phyloP scores from a whole-genome alignment of 2,797 vertebrate species.

The Xenopus petersii region DNA sequence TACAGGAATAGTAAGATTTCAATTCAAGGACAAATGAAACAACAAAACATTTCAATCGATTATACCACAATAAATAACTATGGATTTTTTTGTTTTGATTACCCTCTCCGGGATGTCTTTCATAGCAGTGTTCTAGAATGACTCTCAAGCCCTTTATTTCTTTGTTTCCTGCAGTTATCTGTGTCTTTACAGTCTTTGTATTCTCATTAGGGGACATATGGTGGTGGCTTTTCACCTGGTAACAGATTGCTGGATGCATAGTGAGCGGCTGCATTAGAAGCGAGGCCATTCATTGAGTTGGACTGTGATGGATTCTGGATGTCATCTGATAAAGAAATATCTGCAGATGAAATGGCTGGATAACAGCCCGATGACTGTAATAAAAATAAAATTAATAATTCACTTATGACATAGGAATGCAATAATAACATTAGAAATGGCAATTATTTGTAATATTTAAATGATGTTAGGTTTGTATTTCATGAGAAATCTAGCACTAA shows the following conservation, averaged over 20 bases:
- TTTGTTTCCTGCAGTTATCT: slow-evolving; percentile 21
- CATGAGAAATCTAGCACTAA: no score
- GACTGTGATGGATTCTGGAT: slow-evolving; percentile 69
- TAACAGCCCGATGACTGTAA: slow-evolving; percentile 74
- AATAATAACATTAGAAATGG: no score
- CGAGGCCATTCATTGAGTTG: slow-evolving; percentile 68
- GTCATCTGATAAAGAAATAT: slow-evolving; percentile 66
- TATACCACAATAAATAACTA: not conserved
- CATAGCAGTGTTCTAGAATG: not conserved
- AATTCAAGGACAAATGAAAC: not conserved
- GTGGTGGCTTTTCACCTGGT: slow-evolving; percentile 88
- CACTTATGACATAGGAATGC: not conserved
- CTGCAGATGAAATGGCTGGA: slow-evolving; percentile 66
- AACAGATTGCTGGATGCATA: slow-evolving; percentile 69
- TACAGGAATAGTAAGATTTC: no score
- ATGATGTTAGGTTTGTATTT: no score
- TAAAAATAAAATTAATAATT: slow-evolving; percentile 7
- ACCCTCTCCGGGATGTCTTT: not conserved
- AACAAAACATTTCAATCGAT: not conserved
- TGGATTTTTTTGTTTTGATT: not conserved
- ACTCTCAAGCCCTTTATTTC: slow-evolving; percentile 24
- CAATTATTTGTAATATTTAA: no score
- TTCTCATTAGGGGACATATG: slow-evolving; percentile 78
- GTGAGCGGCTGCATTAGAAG: slow-evolving; percentile 73
- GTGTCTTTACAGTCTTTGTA: slow-evolving; percentile 6